phyloP scores from a whole-genome alignment of 2,888 invertebrate species.

The Cistogaster globosa region DNA sequence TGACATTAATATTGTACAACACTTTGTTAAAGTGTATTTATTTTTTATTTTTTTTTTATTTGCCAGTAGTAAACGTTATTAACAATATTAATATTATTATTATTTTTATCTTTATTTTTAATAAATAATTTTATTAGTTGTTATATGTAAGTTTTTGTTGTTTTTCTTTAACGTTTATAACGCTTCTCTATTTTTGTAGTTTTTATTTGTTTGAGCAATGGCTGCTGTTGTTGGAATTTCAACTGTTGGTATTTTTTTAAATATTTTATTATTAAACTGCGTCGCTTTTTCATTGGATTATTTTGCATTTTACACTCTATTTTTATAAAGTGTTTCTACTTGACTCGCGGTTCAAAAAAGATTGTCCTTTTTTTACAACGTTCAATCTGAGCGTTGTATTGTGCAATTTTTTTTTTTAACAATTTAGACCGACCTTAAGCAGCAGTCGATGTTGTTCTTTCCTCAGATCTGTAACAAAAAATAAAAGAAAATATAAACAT shows the following conservation, averaged over 20 bases:
- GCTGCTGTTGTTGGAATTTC: conserved; percentile 54
- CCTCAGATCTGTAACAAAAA: too few species aligned
- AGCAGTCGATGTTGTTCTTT: too few species aligned
- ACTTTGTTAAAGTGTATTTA: background rate
- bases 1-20: background rate
- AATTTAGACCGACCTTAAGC: too few species aligned
- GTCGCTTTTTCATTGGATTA: conserved; percentile 73
- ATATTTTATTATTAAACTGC: conserved; percentile 63
- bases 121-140: background rate
- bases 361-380: background rate
- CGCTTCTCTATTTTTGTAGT: conserved; percentile 55
- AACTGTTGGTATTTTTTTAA: conserved; percentile 62
- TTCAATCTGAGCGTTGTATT: too few species aligned
- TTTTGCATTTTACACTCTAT: conserved; percentile 65
- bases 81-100: background rate
- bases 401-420: too few species aligned
- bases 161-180: conserved; percentile 53
- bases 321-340: background rate
- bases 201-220: conserved; percentile 37
- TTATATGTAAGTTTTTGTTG: background rate
- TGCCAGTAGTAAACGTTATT: too few species aligned
- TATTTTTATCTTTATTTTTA: background rate
- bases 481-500: too few species aligned
- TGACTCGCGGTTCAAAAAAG: background rate
- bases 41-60: background rate